phyloP scores from a whole-genome alignment of 2,113 vertebrate species.

The Scomber japonicus region DNA sequence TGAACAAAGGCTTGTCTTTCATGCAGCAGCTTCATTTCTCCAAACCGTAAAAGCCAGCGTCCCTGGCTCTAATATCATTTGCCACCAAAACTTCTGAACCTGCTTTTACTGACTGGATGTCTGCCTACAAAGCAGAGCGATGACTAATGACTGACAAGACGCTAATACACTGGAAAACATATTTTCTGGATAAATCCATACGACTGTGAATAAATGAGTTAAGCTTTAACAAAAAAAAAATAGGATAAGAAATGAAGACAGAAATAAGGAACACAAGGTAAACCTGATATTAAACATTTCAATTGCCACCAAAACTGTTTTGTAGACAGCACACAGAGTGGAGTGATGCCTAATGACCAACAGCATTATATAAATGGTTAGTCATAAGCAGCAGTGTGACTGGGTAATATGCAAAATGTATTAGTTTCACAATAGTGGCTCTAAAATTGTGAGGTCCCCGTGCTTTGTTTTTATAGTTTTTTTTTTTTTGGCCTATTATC shows the following conservation, averaged over 20 bases:
- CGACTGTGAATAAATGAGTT: neutral
- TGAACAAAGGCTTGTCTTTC: constrained; percentile 37
- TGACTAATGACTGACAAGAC: constrained; percentile 24
- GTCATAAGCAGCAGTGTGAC: neutral
- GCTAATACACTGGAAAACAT: neutral
- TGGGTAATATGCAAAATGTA: too few species aligned
- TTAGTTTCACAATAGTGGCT: too few species aligned
- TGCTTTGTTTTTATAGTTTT: too few species aligned
- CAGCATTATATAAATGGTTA: neutral
- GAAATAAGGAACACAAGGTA: neutral
- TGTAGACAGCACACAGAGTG: neutral
- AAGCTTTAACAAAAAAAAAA: neutral
- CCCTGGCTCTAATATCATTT: neutral
- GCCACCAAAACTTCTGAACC: constrained; percentile 1
- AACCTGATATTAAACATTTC: neutral
- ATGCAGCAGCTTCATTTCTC: constrained; percentile 10
- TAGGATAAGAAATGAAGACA: neutral
- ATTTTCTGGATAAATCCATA: neutral
- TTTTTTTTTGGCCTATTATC: too few species aligned
- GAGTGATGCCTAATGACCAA: neutral
- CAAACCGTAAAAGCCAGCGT: constrained; percentile 1
- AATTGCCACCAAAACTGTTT: neutral
- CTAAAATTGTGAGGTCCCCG: too few species aligned
- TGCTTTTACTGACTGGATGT: constrained; percentile 19
- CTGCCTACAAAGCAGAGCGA: constrained; percentile 7